These are phyloP conservation scores for Cyclura pinguis DNA, from an alignment of 2,797 vertebrate genomes.

Conservation along the genomic window DNA sequence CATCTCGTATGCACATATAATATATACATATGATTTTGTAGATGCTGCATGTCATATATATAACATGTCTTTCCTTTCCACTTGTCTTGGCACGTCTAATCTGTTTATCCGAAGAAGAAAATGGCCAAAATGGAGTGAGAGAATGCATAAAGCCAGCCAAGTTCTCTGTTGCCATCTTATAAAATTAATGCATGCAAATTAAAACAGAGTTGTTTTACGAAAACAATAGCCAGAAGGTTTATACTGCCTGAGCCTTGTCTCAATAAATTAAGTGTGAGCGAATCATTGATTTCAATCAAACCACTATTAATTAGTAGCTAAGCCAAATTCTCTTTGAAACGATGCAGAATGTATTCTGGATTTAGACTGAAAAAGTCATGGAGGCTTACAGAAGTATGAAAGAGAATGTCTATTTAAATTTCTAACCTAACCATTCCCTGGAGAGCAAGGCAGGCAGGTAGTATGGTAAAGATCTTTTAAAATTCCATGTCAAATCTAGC, in stretches of 20 bases:
- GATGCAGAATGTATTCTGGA: not conserved
- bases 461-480: not conserved
- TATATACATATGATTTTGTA: not conserved
- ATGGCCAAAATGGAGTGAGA: slow-evolving; percentile 14
- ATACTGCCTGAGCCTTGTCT: slow-evolving; percentile 19
- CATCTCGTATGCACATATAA: not conserved
- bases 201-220: slow-evolving; percentile 39
- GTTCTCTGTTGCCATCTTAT: slow-evolving; percentile 19
- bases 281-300: slow-evolving; percentile 40
- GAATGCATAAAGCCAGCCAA: slow-evolving; percentile 11
- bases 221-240: slow-evolving; percentile 46
- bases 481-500: not conserved
- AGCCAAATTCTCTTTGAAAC: slow-evolving; percentile 26
- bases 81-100: slow-evolving; percentile 51
- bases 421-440: not conserved
- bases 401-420: not conserved
- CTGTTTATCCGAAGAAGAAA: slow-evolving; percentile 42
- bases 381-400: not conserved
- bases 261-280: slow-evolving; percentile 32
- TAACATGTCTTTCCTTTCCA: slow-evolving; percentile 19
- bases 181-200: slow-evolving; percentile 38
- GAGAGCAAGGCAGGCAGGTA: not conserved
- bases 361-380: slow-evolving; percentile 8
- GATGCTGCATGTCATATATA: not conserved
- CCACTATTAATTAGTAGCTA: slow-evolving; percentile 35